Conservation (phyloP, 2,113 vertebrate species). For the Cephalopterus ornatus region DNA sequence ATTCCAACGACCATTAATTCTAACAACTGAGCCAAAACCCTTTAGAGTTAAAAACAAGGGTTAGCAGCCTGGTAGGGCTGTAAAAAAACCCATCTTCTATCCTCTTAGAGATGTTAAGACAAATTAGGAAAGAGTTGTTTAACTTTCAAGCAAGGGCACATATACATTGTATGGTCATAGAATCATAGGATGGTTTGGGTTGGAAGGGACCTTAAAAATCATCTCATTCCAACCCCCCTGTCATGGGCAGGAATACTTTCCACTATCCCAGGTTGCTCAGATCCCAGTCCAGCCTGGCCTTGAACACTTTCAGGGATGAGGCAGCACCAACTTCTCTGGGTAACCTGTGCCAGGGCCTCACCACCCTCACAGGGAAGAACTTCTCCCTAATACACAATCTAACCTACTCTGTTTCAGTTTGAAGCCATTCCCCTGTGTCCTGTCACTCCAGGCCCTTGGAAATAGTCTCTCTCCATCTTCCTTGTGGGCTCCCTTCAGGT, state of each 20-base stretch:
- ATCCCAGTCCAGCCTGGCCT: background rate
- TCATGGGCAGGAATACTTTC: background rate
- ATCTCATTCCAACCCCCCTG: background rate
- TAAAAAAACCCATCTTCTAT: background rate
- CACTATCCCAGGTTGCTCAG: accelerated
- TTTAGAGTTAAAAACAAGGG: background rate
- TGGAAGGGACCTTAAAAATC: background rate
- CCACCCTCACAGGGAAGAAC: background rate
- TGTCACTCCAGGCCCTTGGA: background rate
- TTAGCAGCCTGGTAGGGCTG: background rate
- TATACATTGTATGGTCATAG: accelerated
- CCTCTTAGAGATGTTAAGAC: background rate
- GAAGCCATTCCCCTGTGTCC: background rate
- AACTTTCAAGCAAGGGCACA: background rate
- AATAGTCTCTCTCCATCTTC: background rate
- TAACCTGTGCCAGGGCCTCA: background rate
- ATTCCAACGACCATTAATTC: background rate
- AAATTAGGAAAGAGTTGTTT: background rate
- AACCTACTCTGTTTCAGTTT: accelerated
- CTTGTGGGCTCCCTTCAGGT: background rate
- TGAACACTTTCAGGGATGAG: accelerated
- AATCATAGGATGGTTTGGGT: background rate
- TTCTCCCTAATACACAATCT: background rate
- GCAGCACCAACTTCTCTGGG: background rate
- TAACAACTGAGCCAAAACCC: background rate